Base-by-base conservation (phyloP, 2,888 invertebrate genomes). In the Dicyrtomina minuta region DNA sequence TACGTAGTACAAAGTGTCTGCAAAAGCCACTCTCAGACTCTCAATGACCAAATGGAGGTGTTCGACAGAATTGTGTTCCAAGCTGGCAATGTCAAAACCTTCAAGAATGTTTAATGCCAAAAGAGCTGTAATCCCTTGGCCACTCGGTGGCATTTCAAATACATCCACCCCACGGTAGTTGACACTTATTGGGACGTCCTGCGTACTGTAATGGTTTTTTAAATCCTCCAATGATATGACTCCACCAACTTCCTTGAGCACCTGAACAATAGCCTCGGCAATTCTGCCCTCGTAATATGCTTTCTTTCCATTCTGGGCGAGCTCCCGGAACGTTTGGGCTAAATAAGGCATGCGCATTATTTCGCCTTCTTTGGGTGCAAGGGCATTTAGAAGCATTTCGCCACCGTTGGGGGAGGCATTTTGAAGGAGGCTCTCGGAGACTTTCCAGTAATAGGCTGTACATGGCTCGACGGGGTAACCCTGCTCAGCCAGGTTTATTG, bases 111-210 rank as follows among this genome's bases (percentile, higher is more conserved):
- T 83, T 2, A 83, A 75, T 5, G 81, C 80, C 59, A 81, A 76
- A 1, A 83, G 76, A 1, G 81, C 81, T 3, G 80, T 80, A n/a
- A 83, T 79, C 1, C 83, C 83, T 70, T 82, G 82, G 1, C 82
- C 81, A 76, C 81, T 82, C 0, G 83, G 83, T 3, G 81, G 81
- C 53, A 81, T 80, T 74, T 83, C 82, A 80, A 81, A 83, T 2
- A 83, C 64, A 24, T 75, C 75, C 12, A 75, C 64, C 15, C 77
- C 77, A 10, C 75, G 59, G 46, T 77, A 77, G 62, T 73, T 77
- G 0, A 73, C 72, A 27, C 68, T 62, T 26, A 77, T 75, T 4
- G 74, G 74, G 3, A 26, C 20, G 49, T 75, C 77, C 27, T 74
- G 68, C 12, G 77, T 77, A 26, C 39, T 71, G 22, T 20, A n/a